Base-by-base conservation (phyloP, 2,113 vertebrate species). In the Camarhynchus parvulus region DNA sequence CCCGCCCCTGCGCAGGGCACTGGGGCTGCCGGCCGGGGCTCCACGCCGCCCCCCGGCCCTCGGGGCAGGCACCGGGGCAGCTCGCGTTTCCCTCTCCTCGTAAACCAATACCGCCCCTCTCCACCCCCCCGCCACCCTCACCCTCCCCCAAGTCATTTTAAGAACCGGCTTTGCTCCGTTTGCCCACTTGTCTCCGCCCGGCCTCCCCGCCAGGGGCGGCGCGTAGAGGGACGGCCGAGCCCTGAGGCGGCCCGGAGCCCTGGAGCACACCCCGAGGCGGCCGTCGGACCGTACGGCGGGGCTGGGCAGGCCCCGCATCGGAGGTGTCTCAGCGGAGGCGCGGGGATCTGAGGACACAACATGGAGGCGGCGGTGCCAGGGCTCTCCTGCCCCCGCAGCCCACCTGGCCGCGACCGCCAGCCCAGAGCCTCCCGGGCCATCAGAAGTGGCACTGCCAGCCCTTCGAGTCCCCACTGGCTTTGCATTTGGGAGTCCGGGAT, bases 401-500 rank as follows among this genome's bases (percentile, higher is more conserved):
- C 49, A 23, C 50, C 50, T 6, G 50, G 24, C 66, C 31, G 15
- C 31, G 37, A 25, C 33, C 9, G 11, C 17, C 11, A 22, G 24
- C 8, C 30, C 31, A 9, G 41, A 23, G 12, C 35, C 5, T 10
- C 69, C 23, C 2, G 41, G 46, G 15, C 61, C 6, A 4, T 3
- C 13, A 1, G 6, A 21, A 52, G 6, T 25, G 4, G 39, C 3
- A 15, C 16, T 18, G 13, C 20, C 62, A 8, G 62, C 25, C 47
- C 31, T 46, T 23, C 9, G 12, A 56, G 15, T 1, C 7, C 56
- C 18, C 33, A 1, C 7, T 7, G 23, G 25, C 58, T 49, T 28
- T 4, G 16, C 13, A 10, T 5, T 7, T 8, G 44, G 11, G 31
- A 55, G 63, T 41, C 12, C 6, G 3, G 5, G 3, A 3, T 2